Base-by-base conservation (phyloP, 2,797 vertebrate genomes). In the Naso thynnoides region DNA sequence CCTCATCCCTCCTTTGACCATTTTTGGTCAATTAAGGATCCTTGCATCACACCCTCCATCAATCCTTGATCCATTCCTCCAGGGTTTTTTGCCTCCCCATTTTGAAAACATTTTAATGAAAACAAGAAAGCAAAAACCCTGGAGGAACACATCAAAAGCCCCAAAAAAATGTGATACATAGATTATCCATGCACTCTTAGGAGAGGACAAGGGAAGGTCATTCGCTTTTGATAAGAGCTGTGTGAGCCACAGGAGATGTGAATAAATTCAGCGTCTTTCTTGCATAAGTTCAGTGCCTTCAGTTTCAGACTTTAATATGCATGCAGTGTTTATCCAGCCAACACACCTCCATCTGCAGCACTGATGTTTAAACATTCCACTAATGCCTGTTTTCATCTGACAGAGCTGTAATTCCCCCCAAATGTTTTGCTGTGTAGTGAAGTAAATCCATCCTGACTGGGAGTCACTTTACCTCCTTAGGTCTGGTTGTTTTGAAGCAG, bases 391-490 rank as follows among this genome's bases (percentile, higher is more conserved):
- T 52, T 65, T 38, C 10, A 9, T 60, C 63, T 42, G 36, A 50
- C 53, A 47, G n/a, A 69, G 54, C 57, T 45, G 36, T 36, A 27
- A 42, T 66, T 39, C 54, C 50, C 33, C 3, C 38, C 13, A 53
- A 72, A 63, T 42, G 45, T 48, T 70, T 24, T 44, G 42, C 39
- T 2, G 0, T 44, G 21, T 0, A 4, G 10, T 72, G 63, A 79
- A 61, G 69, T 79, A 50, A 63, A 83, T 72, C 52, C 60, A 70
- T 63, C 21, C 56, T 52, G 50, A 84, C 56, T 66, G 79, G 58
- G 52, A 61, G 70, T 42, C 42, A 26, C 54, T 29, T 26, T 26
- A 29, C 52, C 70, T 75, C 66, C 70, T 54, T 42, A 79, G 73
- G 73, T 78, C 69, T 38, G 67, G 3, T 10, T 73, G 39, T 48